A percentile compares a stretch with the other conserved stretches of the same genome.
phyloP scores from a whole-genome alignment of 2,888 invertebrate genomes.

The Pammene fasciana region DNA sequence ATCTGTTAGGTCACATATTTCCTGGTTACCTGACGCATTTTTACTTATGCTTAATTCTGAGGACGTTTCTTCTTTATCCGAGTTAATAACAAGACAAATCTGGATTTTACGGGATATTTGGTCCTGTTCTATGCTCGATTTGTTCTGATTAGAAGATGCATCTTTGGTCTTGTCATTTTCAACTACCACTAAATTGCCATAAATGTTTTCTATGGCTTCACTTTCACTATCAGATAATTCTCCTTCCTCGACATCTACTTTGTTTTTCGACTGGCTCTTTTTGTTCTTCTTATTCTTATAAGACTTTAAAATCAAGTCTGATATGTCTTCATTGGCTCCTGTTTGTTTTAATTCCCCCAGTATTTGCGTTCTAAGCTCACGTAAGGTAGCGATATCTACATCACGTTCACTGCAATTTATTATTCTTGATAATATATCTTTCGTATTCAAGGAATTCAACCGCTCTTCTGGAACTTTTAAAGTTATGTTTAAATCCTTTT shows the following conservation, averaged over 20 bases:
- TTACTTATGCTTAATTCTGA: slow-evolving; percentile 34
- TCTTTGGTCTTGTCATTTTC: slow-evolving; percentile 52
- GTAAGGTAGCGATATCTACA: slow-evolving; percentile 77
- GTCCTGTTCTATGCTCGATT: slow-evolving; percentile 48
- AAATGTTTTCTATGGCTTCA: slow-evolving; percentile 73
- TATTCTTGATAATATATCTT: slow-evolving; percentile 74
- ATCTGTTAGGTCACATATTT: slow-evolving; percentile 55
- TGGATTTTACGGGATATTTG: slow-evolving; percentile 65
- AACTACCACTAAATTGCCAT: slow-evolving; percentile 66
- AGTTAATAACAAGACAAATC: slow-evolving; percentile 66
- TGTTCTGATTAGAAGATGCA: slow-evolving; percentile 42
- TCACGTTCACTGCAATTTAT: slow-evolving; percentile 73
- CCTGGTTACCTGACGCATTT: slow-evolving; percentile 24
- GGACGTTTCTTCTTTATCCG: slow-evolving; percentile 47
- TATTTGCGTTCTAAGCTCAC: slow-evolving; percentile 75
- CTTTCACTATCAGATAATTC: slow-evolving; percentile 79
- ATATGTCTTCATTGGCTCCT: slow-evolving; percentile 73
- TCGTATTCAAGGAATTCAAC: slow-evolving; percentile 68
- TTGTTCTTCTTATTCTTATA: slow-evolving; percentile 61
- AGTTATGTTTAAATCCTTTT: slow-evolving; percentile 72
- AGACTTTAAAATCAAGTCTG: slow-evolving; percentile 75
- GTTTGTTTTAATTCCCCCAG: slow-evolving; percentile 76
- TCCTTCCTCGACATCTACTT: slow-evolving; percentile 73
- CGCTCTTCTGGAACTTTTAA: slow-evolving; percentile 75
- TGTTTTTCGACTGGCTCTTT: slow-evolving; percentile 46